Evolutionary conservation across 2,797 vertebrate genomes (phyloP).

Genomic region (Neoniphon sammara): DNA sequence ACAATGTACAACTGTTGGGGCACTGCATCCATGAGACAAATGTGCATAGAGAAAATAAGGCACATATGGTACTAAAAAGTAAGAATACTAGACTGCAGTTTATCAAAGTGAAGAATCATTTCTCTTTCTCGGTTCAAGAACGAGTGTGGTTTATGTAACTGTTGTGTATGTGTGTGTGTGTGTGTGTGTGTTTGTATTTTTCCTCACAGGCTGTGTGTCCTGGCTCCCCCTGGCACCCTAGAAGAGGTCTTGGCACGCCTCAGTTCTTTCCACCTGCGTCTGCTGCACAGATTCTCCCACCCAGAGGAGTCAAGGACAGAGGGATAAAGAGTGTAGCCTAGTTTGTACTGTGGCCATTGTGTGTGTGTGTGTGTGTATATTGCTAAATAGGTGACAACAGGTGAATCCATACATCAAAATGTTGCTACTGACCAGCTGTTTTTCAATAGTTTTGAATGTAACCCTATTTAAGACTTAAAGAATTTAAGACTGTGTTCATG

Average conservation of each 20-base stretch:
- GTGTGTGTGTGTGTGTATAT: neutral
- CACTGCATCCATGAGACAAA: no score
- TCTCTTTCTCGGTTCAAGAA: neutral
- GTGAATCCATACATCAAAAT: no score
- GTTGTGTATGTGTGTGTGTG: neutral
- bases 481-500: no score
- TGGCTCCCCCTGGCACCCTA: constrained; percentile 47
- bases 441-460: no score
- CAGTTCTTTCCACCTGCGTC: constrained; percentile 58
- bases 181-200: neutral
- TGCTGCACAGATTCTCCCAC: constrained; percentile 38
- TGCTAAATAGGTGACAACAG: no score
- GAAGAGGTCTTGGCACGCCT: constrained; percentile 49
- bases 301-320: neutral
- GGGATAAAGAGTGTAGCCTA: neutral
- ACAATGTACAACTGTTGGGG: no score
- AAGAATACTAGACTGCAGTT: no score
- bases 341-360: neutral
- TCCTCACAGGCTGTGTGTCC: constrained; percentile 50
- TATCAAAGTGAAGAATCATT: no score
- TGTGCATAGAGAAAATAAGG: no score
- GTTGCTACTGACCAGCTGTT: no score
- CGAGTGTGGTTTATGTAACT: neutral
- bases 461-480: no score
- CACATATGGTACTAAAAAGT: no score